Evolutionary conservation across 1,140 invertebrate species (phyloP), one percentile per base, ranked within the genome.

Genomic region (Polyergus mexicanus): DNA sequence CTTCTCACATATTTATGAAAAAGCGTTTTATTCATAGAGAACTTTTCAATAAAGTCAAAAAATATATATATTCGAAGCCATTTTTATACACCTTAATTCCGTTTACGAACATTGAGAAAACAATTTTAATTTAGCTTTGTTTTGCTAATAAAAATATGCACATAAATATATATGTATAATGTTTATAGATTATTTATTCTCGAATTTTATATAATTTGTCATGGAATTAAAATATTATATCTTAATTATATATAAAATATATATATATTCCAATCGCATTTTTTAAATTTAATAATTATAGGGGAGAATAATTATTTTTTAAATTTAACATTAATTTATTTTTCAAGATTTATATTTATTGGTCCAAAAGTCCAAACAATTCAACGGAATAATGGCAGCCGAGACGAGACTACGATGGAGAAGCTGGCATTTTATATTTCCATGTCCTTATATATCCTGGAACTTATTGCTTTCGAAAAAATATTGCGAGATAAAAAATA

Each of bases 401-500:
- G n/a, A 16, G 16, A 16, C 63, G 69, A 72, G 63, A 56, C 8
- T 54, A 54, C 8, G 4, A 3, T 35, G 32, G 62, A 32, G 3
- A 25, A n/a, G 25, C 28, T 19, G 22, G 16, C 19, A 44, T 44
- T 68, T 51, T 75, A 74, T 69, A 77, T 85, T 65, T 60, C 63
- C 54, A 41, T 54, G 28, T 63, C 16, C 4, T 11, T 47, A 41
- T 11, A 22, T 25, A 19, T 56, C 10, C 54, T 22, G 41, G 0
- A n/a, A 44, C 32, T 38, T 7, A 19, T 65, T 51, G 13, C 16
- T 44, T 32, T 22, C n/a, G 28, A 16, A 65, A 78, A 78, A 51
- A 68, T 68, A 54, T 66, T 28, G 62, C 62, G 16, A 51, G 63
- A 38, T 22, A 51, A 51, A 51, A 51, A 51, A 51, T 51, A 51